Evolutionary conservation across 1,140 invertebrate genomes (phyloP).

Genomic region (Physella acuta): DNA sequence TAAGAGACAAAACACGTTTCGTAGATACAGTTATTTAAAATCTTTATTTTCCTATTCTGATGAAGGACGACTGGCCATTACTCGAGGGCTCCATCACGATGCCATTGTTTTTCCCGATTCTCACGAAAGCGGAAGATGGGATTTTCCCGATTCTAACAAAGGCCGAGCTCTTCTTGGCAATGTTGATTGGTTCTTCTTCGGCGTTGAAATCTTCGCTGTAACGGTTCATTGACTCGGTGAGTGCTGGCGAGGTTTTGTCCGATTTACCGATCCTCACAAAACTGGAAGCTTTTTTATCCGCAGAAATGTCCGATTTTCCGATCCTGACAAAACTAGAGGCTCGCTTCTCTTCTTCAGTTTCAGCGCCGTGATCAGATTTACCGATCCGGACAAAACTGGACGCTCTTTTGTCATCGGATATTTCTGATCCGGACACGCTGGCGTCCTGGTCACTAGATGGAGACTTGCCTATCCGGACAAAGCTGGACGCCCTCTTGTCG

Average conservation of each 20-base stretch:
- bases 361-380: conserved; percentile 2
- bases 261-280: conserved; percentile 25
- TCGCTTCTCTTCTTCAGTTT: background rate
- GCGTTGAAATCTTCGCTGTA: conserved; percentile 4
- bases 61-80: conserved; percentile 30
- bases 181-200: background rate
- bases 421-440: conserved; percentile 18
- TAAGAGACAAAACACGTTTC: no score
- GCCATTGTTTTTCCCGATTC: conserved; percentile 24
- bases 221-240: background rate
- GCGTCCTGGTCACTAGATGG: conserved; percentile 5
- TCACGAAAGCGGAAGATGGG: conserved; percentile 33
- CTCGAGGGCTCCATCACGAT: background rate
- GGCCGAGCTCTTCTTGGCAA: conserved; percentile 18
- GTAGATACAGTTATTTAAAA: no score
- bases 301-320: background rate
- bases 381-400: conserved; percentile 31
- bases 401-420: conserved; percentile 7
- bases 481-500: background rate
- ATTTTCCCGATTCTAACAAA: conserved; percentile 39
- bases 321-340: conserved; percentile 31
- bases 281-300: conserved; percentile 19
- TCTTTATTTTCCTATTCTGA: conserved; percentile 34
- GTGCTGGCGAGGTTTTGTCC: background rate
- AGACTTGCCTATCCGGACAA: conserved; percentile 25